Percentiles rank a stretch among this genome's conserved stretches.
Evolutionary conservation across 1,140 invertebrate species (phyloP).

Genomic region (Euwallacea fornicatus): DNA sequence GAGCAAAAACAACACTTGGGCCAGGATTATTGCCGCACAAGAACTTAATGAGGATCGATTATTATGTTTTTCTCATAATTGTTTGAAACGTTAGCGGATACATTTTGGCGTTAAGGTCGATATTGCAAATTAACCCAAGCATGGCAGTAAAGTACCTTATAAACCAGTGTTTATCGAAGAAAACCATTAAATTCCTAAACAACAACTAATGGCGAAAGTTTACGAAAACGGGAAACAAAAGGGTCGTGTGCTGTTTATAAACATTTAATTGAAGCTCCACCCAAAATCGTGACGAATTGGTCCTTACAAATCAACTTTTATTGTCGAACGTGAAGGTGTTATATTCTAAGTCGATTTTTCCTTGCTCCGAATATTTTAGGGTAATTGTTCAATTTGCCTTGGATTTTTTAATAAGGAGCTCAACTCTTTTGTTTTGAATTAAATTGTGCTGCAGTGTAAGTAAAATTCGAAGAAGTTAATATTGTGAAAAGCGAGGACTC

Average conservation of each 20-base stretch:
- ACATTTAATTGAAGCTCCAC: not conserved
- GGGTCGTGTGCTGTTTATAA: not conserved
- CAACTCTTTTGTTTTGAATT: slow-evolving; percentile 7
- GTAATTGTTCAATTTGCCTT: not conserved
- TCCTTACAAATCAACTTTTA: too few relatives aligned
- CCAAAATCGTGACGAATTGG: too few relatives aligned
- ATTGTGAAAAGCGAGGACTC: slow-evolving; percentile 1
- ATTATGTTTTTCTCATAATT: too few relatives aligned
- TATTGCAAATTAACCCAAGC: slow-evolving; percentile 2
- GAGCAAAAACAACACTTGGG: not conserved
- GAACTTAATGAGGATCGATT: too few relatives aligned
- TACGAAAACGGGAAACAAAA: slow-evolving; percentile 13
- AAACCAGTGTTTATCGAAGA: slow-evolving; percentile 4
- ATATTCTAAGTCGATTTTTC: not conserved
- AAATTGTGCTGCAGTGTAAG: slow-evolving; percentile 12
- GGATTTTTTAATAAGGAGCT: slow-evolving; percentile 6
- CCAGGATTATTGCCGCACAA: not conserved
- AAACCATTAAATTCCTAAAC: slow-evolving; percentile 12
- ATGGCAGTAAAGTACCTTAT: not conserved
- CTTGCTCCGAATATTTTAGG: not conserved
- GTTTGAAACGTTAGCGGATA: too few relatives aligned
- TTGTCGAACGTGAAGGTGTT: too few relatives aligned
- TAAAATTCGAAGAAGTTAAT: slow-evolving; percentile 11
- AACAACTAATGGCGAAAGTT: slow-evolving; percentile 6
- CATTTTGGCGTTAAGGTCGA: not conserved